Evolutionary conservation across 64 coral and sea anemone genomes (phyloP), one percentile per base, ranked within the genome.

Genomic region (Montipora capricornis): DNA sequence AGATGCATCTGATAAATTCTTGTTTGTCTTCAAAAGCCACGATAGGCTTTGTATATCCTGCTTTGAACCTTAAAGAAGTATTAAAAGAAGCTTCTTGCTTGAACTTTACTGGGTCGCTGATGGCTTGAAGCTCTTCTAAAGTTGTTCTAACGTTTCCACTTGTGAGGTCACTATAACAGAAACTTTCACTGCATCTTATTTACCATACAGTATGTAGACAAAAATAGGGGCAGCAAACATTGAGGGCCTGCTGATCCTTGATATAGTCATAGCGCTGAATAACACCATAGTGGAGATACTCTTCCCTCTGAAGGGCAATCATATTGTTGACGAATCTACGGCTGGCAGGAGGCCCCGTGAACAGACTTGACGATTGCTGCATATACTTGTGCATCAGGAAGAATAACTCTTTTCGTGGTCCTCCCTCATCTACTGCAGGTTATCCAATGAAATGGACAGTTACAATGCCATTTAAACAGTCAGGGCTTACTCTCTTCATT

Each of bases 121-220:
- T 37, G 37, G 37, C 37, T 37, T 37, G 1, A 37, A 37, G 29
- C 29, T 37, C 29, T 37, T 37, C 29, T 37, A 37, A 37, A 37
- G 29, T 37, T 37, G 29, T 37, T 37, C 29, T 37, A 37, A 37
- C 29, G 29, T 37, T 37, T 37, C 29, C 29, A 37, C 29, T 37
- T 37, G 29, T 37, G 29, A 37, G 29, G 29, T 37, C 29, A 37
- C 29, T 37, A 37, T 55, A 89, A 89, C 92, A 82, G 59, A 94
- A 80, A 73, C 8, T 50, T 22, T 71, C 37, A 94, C 49, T 80
- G 92, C 85, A 69, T 94, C 86, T 53, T 89, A 76, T 77, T 89
- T 94, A 75, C 92, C 92, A 94, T 94, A 53, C 76, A 82, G 47
- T 58, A 94, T 94, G 66, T 94, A 94, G 87, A 80, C 88, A 4